Base-by-base conservation (phyloP, 2,113 vertebrate species). In the Nicator chloris region DNA sequence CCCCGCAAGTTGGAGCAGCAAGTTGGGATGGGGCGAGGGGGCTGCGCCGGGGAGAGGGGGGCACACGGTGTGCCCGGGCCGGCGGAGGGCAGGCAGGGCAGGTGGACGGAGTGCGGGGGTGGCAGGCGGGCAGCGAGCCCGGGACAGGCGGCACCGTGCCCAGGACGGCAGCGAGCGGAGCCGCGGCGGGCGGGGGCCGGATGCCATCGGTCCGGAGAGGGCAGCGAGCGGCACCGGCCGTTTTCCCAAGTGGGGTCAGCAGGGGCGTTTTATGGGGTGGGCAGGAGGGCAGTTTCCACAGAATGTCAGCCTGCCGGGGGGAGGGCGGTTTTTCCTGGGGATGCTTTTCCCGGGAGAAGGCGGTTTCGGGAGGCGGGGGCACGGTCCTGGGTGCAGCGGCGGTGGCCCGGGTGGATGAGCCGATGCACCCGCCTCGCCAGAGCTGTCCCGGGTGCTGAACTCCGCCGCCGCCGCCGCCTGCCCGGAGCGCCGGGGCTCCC, bases 391-490 rank as follows among this genome's bases (percentile, higher is more conserved):
- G 33, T 18, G 4, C 4, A 22, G 47, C n/a, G 21, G 12, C 24
- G 10, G 2, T 33, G 45, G 26, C 33, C 26, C 8, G 33, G 51
- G 33, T 0, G 30, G 8, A 8, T 3, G 31, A 33, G 75, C 61
- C 0, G 40, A 7, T 26, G 45, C 6, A 2, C 26, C 31, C 7
- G 21, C 4, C 21, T 5, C 2, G 8, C 60, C n/a, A 28, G 95
- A 65, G 90, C 94, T 91, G 87, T 94, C 90, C 90, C 39, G 70
- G 85, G 94, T 94, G 50, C 96, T 95, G 94, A 91, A 80, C 31
- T 7, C 16, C 3, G 31, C 23, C 3, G 40, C 24, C 10, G 22
- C 53, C 47, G 26, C 69, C 59, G 14, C 35, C 44, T 15, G 42
- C 71, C 42, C 35, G 6, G 13, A 64, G 35, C 65, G 2, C 69